Percentiles rank a stretch among this genome's conserved stretches.
phyloP scores from a whole-genome alignment of 2,888 invertebrate species.

The Agrotis ipsilon region DNA sequence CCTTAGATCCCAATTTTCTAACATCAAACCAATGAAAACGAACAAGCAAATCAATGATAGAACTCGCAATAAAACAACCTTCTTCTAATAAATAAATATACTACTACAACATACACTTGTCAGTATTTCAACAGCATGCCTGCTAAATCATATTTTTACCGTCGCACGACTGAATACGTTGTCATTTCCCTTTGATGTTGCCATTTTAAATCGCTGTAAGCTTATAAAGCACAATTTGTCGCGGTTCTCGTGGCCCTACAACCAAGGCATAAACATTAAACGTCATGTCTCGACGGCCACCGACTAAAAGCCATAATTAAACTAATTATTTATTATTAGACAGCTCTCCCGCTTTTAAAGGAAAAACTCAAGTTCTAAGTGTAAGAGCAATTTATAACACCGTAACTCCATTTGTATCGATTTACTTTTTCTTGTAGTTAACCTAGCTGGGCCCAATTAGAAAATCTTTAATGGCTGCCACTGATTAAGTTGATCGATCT shows the following conservation, averaged over 20 bases:
- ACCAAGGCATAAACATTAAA: slow-evolving; percentile 64
- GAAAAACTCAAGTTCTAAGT: slow-evolving; percentile 81
- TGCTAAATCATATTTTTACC: slow-evolving; percentile 54
- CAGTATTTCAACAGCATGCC: slow-evolving; percentile 33
- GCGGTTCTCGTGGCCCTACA: slow-evolving; percentile 51
- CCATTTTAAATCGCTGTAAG: slow-evolving; percentile 33
- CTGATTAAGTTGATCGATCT: slow-evolving; percentile 52
- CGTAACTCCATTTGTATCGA: slow-evolving; percentile 79
- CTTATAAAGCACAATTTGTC: slow-evolving; percentile 14
- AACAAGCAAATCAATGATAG: slow-evolving; percentile 6
- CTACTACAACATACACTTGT: slow-evolving; percentile 30
- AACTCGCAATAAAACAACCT: slow-evolving; percentile 30
- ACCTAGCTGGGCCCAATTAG: slow-evolving; percentile 52
- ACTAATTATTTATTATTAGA: slow-evolving; percentile 89
- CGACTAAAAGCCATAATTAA: slow-evolving; percentile 87
- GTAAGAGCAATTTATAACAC: slow-evolving; percentile 78
- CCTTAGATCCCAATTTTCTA: slow-evolving; percentile 1
- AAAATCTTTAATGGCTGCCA: slow-evolving; percentile 56
- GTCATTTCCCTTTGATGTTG: slow-evolving; percentile 52
- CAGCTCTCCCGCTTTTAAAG: slow-evolving; percentile 77
- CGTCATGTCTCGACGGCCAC: slow-evolving; percentile 75
- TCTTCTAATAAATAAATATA: slow-evolving; percentile 35
- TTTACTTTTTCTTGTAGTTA: slow-evolving; percentile 72
- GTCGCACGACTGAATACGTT: slow-evolving; percentile 35
- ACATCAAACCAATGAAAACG: neutral